Percentiles rank a stretch among this genome's conserved stretches.
Conservation (phyloP, 2,113 vertebrate species). For the Herpailurus yagouaroundi region DNA sequence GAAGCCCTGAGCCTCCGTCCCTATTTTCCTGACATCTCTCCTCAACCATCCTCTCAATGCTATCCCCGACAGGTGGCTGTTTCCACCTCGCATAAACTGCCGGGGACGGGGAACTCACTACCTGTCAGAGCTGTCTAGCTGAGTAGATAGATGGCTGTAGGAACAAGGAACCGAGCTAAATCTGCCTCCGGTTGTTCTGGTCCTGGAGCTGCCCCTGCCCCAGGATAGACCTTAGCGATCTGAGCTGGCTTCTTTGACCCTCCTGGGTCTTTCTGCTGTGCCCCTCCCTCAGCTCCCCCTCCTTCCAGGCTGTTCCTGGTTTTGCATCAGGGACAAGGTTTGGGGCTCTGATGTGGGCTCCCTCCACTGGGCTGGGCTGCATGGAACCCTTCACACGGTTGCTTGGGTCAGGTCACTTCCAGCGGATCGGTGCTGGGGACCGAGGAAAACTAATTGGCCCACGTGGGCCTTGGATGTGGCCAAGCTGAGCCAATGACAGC, state of each 20-base stretch:
- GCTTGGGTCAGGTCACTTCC: neutral
- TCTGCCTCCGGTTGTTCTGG: neutral
- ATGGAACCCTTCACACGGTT: fast-evolving
- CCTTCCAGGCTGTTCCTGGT: neutral
- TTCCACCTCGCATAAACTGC: neutral
- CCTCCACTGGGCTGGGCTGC: neutral
- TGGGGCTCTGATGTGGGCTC: neutral
- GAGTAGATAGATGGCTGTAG: neutral
- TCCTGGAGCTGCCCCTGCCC: neutral
- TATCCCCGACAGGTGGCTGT: neutral
- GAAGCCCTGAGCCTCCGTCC: neutral
- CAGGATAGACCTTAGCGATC: neutral
- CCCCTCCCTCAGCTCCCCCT: neutral
- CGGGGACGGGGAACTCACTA: neutral
- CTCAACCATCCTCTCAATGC: neutral
- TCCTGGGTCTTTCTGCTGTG: neutral
- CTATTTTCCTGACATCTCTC: neutral
- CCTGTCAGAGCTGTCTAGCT: neutral
- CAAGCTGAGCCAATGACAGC: neutral
- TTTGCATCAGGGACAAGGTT: neutral
- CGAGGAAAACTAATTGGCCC: neutral
- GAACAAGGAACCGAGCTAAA: neutral
- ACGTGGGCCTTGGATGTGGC: neutral
- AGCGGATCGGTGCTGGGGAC: neutral
- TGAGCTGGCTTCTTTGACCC: neutral